Evolutionary conservation across 2,888 invertebrate species (phyloP).

Genomic region (Stegana nigrithorax): DNA sequence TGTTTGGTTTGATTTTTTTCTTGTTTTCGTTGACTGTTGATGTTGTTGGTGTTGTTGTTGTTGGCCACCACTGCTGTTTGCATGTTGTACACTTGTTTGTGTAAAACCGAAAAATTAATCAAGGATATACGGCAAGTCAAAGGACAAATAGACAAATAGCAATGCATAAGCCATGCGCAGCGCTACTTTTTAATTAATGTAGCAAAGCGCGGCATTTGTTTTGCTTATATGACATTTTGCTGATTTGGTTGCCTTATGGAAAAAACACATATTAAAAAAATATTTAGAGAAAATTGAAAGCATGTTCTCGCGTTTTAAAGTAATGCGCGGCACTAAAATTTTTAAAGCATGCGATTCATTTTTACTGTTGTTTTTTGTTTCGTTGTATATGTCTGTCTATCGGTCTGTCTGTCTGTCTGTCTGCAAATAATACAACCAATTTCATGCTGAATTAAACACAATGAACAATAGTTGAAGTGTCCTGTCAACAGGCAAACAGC

Average conservation of each 20-base stretch:
- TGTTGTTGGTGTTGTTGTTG: conserved; percentile 29
- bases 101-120: conserved; percentile 62
- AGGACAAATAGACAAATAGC: background rate
- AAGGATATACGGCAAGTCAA: conserved; percentile 26
- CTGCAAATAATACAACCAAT: conserved; percentile 62
- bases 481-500: conserved; percentile 59
- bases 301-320: too few species aligned
- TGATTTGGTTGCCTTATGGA: too few species aligned
- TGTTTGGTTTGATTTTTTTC: conserved; percentile 5
- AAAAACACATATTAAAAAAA: too few species aligned
- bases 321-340: too few species aligned
- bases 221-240: too few species aligned
- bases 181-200: conserved; percentile 54
- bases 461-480: conserved; percentile 66
- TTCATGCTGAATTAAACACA: conserved; percentile 65
- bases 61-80: too few species aligned
- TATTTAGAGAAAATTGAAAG: too few species aligned
- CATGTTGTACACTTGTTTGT: conserved; percentile 44
- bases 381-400: too few species aligned
- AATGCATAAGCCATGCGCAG: conserved; percentile 28
- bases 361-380: too few species aligned
- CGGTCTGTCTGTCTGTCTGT: too few species aligned
- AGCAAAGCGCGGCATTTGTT: conserved; percentile 32
- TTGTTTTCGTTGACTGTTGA: conserved; percentile 22
- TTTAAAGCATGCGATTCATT: too few species aligned